Percentiles rank a stretch among this genome's conserved stretches.
phyloP scores from a whole-genome alignment of 2,888 invertebrate species.

The Caenorhabditis virilis region DNA sequence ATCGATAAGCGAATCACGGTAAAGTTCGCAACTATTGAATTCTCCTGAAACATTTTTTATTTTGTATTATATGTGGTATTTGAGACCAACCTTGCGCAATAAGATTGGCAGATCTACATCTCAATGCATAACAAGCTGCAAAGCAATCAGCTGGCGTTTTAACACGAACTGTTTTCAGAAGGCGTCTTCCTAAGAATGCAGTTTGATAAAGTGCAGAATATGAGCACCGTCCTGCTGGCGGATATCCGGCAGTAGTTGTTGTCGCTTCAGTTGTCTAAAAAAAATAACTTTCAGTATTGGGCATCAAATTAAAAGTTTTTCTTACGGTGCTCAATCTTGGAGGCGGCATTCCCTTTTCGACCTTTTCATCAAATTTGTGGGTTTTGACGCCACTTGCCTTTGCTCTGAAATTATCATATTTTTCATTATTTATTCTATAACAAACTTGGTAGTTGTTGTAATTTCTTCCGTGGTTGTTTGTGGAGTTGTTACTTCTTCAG shows the following conservation, averaged over 20 bases:
- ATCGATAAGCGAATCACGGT: constrained; percentile 65
- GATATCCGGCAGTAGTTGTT: constrained; percentile 49
- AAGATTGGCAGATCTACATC: constrained; percentile 66
- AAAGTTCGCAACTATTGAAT: constrained; percentile 52
- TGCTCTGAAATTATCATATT: constrained; percentile 5
- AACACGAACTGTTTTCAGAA: constrained; percentile 46
- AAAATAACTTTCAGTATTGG: neutral
- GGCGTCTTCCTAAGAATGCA: constrained; percentile 52
- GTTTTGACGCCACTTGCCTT: constrained; percentile 44
- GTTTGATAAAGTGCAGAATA: constrained; percentile 67
- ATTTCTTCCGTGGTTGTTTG: constrained; percentile 1
- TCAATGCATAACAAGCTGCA: constrained; percentile 59
- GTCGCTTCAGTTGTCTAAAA: constrained; percentile 36
- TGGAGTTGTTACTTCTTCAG: constrained; percentile 16
- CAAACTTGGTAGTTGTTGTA: constrained; percentile 18
- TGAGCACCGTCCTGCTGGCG: constrained; percentile 61
- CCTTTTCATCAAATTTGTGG: constrained; percentile 44
- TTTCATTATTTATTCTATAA: neutral
- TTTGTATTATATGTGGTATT: too few relatives aligned
- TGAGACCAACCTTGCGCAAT: constrained; percentile 54
- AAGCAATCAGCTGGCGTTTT: constrained; percentile 60
- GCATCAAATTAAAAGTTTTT: neutral
- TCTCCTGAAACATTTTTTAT: too few relatives aligned
- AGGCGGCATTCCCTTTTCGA: constrained; percentile 37
- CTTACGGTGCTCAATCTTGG: constrained; percentile 32